phyloP scores from a whole-genome alignment of 2,797 vertebrate species.

The Xerus rutilus region DNA sequence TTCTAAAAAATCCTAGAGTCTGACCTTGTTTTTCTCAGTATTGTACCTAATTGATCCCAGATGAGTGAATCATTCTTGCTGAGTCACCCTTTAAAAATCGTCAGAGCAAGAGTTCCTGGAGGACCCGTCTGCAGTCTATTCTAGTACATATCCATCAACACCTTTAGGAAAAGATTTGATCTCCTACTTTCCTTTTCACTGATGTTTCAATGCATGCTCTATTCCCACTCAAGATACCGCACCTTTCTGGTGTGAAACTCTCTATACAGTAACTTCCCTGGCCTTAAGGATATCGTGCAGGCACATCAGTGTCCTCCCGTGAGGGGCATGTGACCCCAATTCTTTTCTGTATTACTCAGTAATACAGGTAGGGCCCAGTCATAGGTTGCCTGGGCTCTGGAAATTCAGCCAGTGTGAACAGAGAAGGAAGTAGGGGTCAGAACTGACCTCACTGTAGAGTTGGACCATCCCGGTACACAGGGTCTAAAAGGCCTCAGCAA shows the following conservation, averaged over 20 bases:
- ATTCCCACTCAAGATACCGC: background rate
- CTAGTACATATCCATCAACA: background rate
- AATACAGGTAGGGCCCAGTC: background rate
- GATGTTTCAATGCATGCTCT: background rate
- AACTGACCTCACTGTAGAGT: background rate
- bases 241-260: background rate
- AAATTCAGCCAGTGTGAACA: conserved; percentile 11
- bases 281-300: background rate
- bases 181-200: background rate
- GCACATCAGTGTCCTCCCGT: background rate
- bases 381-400: background rate
- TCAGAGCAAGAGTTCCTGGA: background rate
- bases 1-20: background rate
- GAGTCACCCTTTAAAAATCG: conserved; percentile 27
- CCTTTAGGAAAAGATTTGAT: background rate
- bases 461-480: background rate
- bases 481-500: background rate
- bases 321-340: background rate
- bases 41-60: conserved; percentile 3
- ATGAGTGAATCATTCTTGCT: background rate
- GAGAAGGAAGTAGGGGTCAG: background rate
- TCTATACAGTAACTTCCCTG: background rate
- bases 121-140: background rate
- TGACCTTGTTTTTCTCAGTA: background rate
- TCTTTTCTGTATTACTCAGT: conserved; percentile 24